Percentiles rank a stretch among this genome's conserved stretches.
Evolutionary conservation across 30 jellyfish, hydroid and myxozoan genomes (phyloP).

Genomic region (Aurelia coerulea): DNA sequence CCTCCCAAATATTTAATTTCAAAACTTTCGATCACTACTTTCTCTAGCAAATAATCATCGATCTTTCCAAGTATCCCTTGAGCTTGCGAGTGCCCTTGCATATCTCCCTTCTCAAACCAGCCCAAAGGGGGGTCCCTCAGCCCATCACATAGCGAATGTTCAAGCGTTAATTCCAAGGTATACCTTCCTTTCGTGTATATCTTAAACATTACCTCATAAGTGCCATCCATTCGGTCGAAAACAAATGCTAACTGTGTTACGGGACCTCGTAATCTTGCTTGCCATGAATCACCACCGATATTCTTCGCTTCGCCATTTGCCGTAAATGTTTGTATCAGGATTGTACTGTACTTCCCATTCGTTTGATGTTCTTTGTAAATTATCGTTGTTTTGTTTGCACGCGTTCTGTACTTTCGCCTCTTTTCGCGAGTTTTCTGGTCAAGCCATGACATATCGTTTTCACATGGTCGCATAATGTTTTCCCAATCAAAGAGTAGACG

Average conservation of each 20-base stretch:
- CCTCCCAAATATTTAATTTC: slow-evolving; percentile 1
- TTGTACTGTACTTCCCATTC: slow-evolving; percentile 15
- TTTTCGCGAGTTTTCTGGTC: background rate
- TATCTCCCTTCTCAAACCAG: slow-evolving; percentile 66
- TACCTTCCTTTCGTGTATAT: slow-evolving; percentile 31
- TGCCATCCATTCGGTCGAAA: slow-evolving; percentile 63
- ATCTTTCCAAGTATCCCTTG: slow-evolving; percentile 11
- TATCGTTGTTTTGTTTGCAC: slow-evolving; percentile 16
- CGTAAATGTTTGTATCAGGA: slow-evolving; percentile 36
- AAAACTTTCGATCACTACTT: background rate
- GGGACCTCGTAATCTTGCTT: slow-evolving; percentile 20
- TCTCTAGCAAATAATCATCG: background rate
- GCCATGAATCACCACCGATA: slow-evolving; percentile 77
- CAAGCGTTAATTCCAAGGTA: slow-evolving; percentile 22
- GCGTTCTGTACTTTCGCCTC: background rate
- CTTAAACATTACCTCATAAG: slow-evolving; percentile 26
- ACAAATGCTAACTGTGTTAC: slow-evolving; percentile 8
- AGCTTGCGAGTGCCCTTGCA: slow-evolving; percentile 58
- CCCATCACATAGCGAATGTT: slow-evolving; percentile 53
- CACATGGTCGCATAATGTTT: slow-evolving; percentile 23
- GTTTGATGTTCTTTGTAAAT: background rate
- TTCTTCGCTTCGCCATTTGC: slow-evolving; percentile 33
- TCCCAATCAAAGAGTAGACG: slow-evolving; percentile 31
- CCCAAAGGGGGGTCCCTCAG: slow-evolving; percentile 72
- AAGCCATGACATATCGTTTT: slow-evolving; percentile 11